Conservation (phyloP, 2,888 invertebrate species). For the Nematopogon swammerdamellus region DNA sequence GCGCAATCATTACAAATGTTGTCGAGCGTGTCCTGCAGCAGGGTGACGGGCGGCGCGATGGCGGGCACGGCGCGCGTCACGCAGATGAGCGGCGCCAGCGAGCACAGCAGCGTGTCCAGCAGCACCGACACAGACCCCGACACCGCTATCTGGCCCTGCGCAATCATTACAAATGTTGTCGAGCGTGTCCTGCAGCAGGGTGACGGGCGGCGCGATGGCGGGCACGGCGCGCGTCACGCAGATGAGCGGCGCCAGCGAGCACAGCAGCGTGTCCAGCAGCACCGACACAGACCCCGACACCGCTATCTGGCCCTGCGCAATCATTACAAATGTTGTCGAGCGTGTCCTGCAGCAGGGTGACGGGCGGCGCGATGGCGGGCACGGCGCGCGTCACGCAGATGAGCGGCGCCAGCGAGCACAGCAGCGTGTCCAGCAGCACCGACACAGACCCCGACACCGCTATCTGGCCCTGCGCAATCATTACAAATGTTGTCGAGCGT, state of each 20-base stretch:
- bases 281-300: conserved; percentile 94
- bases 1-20: too few relatives aligned
- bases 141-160: too few relatives aligned
- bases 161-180: too few relatives aligned
- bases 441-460: conserved; percentile 94
- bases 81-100: too few relatives aligned
- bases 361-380: conserved; percentile 65
- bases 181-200: conserved; percentile 62
- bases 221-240: conserved; percentile 83
- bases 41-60: too few relatives aligned
- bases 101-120: too few relatives aligned
- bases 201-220: conserved; percentile 61
- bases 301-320: conserved; percentile 84
- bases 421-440: conserved; percentile 85
- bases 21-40: too few relatives aligned
- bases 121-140: too few relatives aligned
- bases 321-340: conserved; percentile 92
- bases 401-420: conserved; percentile 88
- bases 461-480: conserved; percentile 82
- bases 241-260: conserved; percentile 85
- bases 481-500: too few relatives aligned
- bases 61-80: too few relatives aligned
- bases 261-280: conserved; percentile 86
- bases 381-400: conserved; percentile 82
- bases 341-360: conserved; percentile 58